Conservation (phyloP, 2,113 vertebrate genomes). For the Emydocephalus ijimae region DNA sequence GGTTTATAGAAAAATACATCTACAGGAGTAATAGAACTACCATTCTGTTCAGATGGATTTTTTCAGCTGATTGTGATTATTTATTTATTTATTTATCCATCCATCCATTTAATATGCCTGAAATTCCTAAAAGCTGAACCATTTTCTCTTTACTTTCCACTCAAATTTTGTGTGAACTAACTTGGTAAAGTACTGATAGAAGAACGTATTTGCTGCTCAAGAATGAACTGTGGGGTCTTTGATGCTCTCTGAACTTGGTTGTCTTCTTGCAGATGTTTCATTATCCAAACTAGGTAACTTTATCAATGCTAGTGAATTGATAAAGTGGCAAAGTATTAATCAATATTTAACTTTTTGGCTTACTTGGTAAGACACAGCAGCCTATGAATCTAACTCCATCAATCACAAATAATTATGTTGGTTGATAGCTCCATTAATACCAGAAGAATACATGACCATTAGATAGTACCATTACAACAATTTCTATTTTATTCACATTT, state of each 20-base stretch:
- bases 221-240: too few species aligned
- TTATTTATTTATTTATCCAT: too few species aligned
- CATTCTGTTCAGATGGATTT: background rate
- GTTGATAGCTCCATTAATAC: background rate
- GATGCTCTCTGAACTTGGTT: too few species aligned
- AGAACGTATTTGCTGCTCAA: too few species aligned
- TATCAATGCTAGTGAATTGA: too few species aligned
- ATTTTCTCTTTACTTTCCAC: too few species aligned
- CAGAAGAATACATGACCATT: too few species aligned
- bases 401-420: background rate
- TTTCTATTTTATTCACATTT: background rate
- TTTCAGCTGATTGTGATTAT: too few species aligned
- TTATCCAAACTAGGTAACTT: too few species aligned
- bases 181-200: too few species aligned
- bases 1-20: background rate
- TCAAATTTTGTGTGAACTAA: background rate
- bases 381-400: background rate
- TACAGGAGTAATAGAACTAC: background rate
- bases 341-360: background rate
- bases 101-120: too few species aligned
- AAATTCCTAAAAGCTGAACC: background rate
- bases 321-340: background rate
- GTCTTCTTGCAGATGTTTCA: too few species aligned
- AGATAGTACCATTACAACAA: background rate
- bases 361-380: background rate